phyloP scores from a whole-genome alignment of 2,888 invertebrate genomes.

The Campoplex nolae region DNA sequence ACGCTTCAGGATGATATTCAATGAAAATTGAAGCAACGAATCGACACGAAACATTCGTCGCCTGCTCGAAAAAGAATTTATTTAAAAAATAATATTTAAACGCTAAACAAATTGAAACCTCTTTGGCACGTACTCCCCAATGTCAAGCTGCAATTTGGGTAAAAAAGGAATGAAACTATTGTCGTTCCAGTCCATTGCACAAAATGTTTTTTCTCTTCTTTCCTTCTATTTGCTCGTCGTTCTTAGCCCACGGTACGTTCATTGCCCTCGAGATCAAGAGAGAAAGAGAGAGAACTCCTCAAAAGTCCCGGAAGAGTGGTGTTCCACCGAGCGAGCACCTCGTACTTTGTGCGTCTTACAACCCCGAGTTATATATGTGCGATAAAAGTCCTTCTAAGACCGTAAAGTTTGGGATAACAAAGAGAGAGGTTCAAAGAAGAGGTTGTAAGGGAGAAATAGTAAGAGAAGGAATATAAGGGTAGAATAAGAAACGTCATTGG shows the following conservation, averaged over 20 bases:
- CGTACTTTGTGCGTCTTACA: conserved; percentile 59
- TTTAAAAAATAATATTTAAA: neutral
- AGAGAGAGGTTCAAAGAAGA: conserved; percentile 24
- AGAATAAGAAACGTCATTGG: conserved; percentile 44
- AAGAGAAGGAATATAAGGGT: conserved; percentile 13
- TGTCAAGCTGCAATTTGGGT: neutral
- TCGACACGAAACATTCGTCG: neutral
- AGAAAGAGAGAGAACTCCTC: conserved; percentile 2
- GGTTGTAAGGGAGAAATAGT: neutral
- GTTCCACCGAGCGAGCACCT: conserved; percentile 37
- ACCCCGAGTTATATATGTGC: conserved; percentile 33
- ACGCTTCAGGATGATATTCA: neutral
- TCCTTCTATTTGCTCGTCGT: neutral
- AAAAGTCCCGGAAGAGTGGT: conserved; percentile 26
- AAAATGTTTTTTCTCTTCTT: conserved; percentile 11
- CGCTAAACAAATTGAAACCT: neutral
- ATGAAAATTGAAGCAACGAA: neutral
- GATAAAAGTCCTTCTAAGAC: conserved; percentile 54
- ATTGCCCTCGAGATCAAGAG: conserved; percentile 44
- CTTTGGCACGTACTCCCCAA: neutral
- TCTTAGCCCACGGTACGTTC: neutral
- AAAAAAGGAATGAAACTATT: neutral
- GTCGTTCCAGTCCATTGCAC: neutral
- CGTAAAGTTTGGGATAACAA: conserved; percentile 48
- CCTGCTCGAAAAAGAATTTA: neutral